These are phyloP conservation scores for Pseudocheirus occidentalis DNA, from an alignment of 2,797 vertebrate species.

Conservation along the genomic window DNA sequence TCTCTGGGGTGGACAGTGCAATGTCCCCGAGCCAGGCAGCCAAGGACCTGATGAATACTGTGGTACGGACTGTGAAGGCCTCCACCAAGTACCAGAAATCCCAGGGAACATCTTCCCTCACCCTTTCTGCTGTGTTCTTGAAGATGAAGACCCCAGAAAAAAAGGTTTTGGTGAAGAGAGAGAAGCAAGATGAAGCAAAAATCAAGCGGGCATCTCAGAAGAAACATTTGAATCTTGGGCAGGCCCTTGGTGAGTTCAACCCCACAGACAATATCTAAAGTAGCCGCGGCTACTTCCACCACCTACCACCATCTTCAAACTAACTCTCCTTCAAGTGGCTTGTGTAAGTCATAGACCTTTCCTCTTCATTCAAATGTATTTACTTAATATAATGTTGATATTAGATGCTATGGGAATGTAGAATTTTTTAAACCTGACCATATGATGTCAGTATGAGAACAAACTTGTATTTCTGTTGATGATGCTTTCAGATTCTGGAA, in stretches of 20 bases:
- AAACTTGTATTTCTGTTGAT: slow-evolving; percentile 64
- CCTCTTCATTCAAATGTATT: slow-evolving; percentile 78
- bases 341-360: neutral
- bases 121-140: slow-evolving; percentile 94
- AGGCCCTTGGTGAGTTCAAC: slow-evolving; percentile 96
- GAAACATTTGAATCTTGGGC: slow-evolving; percentile 93
- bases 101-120: slow-evolving; percentile 93
- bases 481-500: slow-evolving; percentile 73
- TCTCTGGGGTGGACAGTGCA: slow-evolving; percentile 96
- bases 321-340: neutral
- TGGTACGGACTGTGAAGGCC: slow-evolving; percentile 95
- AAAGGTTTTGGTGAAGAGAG: slow-evolving; percentile 95
- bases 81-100: slow-evolving; percentile 96
- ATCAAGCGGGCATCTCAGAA: slow-evolving; percentile 96
- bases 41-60: slow-evolving; percentile 96
- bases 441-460: slow-evolving; percentile 55
- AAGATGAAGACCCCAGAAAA: slow-evolving; percentile 97
- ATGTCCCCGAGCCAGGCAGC: slow-evolving; percentile 97
- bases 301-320: neutral
- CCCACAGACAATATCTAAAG: slow-evolving; percentile 95
- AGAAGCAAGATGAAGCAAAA: slow-evolving; percentile 93
- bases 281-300: neutral
- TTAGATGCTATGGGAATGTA: slow-evolving; percentile 66
- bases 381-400: slow-evolving; percentile 83
- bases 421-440: slow-evolving; percentile 49